A percentile compares a stretch with the other conserved stretches of the same genome.
These are phyloP conservation scores for Stenoptilia bipunctidactyla DNA, from an alignment of 2,888 invertebrate species.

Conservation along the genomic window DNA sequence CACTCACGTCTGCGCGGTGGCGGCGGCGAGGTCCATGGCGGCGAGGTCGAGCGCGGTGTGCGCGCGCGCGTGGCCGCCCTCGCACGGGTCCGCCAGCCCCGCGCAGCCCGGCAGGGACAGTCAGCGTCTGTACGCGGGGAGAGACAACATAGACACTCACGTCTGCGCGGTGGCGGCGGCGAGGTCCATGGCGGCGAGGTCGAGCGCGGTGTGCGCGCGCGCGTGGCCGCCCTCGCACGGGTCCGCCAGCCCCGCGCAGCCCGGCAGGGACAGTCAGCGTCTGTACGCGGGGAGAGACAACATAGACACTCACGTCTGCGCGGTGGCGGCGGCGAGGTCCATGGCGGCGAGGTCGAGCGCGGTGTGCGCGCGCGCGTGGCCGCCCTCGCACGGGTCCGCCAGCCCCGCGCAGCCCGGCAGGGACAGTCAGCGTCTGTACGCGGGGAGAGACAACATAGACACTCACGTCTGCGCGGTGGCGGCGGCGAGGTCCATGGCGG, in stretches of 20 bases:
- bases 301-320: background rate
- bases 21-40: background rate
- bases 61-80: background rate
- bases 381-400: no score
- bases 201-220: no score
- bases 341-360: slow-evolving; percentile 91
- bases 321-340: slow-evolving; percentile 87
- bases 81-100: background rate
- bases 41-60: background rate
- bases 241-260: no score
- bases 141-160: no score
- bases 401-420: background rate
- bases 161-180: no score
- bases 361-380: slow-evolving; percentile 86
- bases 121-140: background rate
- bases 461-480: background rate
- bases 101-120: background rate
- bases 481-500: background rate
- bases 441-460: background rate
- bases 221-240: no score
- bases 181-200: no score
- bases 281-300: no score
- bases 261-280: no score
- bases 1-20: background rate
- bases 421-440: background rate